phyloP scores from a whole-genome alignment of 2,113 vertebrate species.

The Neodontobutis hainanensis region DNA sequence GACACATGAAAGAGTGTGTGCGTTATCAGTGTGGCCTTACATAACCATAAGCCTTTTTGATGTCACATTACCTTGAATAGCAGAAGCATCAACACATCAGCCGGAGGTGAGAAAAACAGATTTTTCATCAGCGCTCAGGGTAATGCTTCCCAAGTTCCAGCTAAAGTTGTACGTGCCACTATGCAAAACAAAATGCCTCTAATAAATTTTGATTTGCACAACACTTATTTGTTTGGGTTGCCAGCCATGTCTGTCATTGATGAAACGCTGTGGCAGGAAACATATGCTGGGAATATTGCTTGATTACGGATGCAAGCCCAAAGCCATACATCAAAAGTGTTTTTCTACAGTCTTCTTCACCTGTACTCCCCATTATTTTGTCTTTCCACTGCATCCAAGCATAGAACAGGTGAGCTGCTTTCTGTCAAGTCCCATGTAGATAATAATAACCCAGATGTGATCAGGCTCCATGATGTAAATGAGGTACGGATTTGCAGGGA shows the following conservation, averaged over 20 bases:
- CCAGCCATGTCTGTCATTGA: conserved; percentile 62
- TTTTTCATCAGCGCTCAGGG: conserved; percentile 12
- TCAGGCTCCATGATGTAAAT: conserved; percentile 41
- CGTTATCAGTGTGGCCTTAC: conserved; percentile 37
- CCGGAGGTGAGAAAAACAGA: conserved; percentile 3
- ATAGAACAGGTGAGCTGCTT: conserved; percentile 38
- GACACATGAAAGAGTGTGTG: conserved; percentile 35
- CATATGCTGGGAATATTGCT: conserved; percentile 66
- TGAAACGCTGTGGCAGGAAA: conserved; percentile 62
- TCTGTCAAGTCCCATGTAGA: conserved; percentile 22
- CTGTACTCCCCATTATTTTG: conserved; percentile 13
- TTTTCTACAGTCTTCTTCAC: conserved; percentile 20
- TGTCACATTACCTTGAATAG: conserved; percentile 43
- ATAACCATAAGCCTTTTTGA: conserved; percentile 42
- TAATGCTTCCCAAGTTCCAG: conserved; percentile 12
- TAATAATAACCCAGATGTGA: conserved; percentile 51
- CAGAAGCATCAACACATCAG: conserved; percentile 14
- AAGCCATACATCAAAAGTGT: conserved; percentile 62
- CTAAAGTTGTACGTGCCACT: conserved; percentile 25
- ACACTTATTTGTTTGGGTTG: conserved; percentile 56
- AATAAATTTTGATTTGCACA: conserved; percentile 72
- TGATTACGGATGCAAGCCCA: conserved; percentile 61
- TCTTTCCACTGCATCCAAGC: conserved; percentile 9
- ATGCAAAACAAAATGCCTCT: conserved; percentile 37
- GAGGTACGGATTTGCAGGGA: conserved; percentile 46